Percentiles rank a stretch among this genome's conserved stretches.
Conservation (phyloP, 2,113 vertebrate species). For the Casuarius casuarius region DNA sequence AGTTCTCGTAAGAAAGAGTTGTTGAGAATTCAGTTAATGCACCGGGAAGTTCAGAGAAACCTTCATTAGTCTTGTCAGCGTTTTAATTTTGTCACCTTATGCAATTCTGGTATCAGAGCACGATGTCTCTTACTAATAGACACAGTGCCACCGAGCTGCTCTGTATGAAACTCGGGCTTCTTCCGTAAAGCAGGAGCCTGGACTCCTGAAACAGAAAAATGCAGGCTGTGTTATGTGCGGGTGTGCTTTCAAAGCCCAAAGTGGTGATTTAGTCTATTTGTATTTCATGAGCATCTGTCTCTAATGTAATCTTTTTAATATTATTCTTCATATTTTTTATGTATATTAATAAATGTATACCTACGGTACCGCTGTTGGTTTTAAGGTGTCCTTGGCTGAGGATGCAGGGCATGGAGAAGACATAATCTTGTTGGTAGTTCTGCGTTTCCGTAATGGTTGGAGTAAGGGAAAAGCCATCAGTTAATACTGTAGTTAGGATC, state of each 20-base stretch:
- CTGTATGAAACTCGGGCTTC: not conserved
- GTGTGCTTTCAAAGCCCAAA: not conserved
- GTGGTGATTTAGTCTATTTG: not conserved
- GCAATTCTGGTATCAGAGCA: not conserved
- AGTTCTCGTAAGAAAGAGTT: not conserved
- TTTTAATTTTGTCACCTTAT: not conserved
- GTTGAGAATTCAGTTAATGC: not conserved
- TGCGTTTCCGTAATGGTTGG: not conserved
- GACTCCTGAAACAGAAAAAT: not conserved
- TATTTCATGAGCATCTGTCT: not conserved
- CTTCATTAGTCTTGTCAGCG: not conserved
- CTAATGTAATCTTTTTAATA: not conserved
- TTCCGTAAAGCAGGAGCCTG: fast-evolving
- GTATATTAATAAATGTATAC: not conserved
- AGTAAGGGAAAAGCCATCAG: not conserved
- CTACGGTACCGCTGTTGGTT: not conserved
- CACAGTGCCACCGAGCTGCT: not conserved
- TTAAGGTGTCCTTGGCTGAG: not conserved
- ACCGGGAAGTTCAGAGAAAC: not conserved
- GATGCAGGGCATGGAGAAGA: not conserved
- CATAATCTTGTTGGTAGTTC: fast-evolving
- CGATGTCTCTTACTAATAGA: not conserved
- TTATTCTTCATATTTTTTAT: not conserved
- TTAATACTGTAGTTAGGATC: not conserved
- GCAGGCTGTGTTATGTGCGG: not conserved